A percentile compares a stretch with the other conserved stretches of the same genome.
phyloP scores from a whole-genome alignment of 2,113 vertebrate species.

The Crypturellus undulatus region DNA sequence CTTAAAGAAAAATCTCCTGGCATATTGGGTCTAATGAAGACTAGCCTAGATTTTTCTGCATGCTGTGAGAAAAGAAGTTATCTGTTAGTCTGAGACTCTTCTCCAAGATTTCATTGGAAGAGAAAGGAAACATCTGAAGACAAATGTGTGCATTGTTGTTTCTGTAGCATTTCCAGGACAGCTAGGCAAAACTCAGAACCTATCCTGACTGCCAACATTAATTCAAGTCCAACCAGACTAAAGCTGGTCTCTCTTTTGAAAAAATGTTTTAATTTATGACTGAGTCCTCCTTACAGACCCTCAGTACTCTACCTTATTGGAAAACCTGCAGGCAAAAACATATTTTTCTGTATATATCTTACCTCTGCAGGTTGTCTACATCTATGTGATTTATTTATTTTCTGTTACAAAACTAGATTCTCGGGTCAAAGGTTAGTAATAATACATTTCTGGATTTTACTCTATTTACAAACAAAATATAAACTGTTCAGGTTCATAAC shows the following conservation, averaged over 20 bases:
- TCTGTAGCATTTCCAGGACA: neutral
- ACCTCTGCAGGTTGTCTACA: neutral
- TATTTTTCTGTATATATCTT: neutral
- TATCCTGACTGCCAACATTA: neutral
- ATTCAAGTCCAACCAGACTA: neutral
- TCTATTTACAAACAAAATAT: neutral
- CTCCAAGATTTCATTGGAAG: neutral
- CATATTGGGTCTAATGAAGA: neutral
- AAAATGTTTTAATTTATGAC: neutral
- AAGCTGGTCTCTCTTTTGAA: neutral
- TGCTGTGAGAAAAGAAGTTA: neutral
- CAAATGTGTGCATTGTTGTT: neutral
- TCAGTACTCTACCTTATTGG: neutral
- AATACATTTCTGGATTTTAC: neutral
- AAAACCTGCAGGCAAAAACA: rapidly evolving
- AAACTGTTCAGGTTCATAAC: neutral
- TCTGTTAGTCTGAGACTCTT: neutral
- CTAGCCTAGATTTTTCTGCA: neutral
- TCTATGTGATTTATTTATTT: neutral
- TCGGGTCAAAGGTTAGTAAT: neutral
- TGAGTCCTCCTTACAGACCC: neutral
- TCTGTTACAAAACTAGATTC: neutral
- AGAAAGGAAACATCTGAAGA: neutral
- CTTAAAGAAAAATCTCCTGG: neutral
- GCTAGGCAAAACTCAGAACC: neutral